phyloP scores from a whole-genome alignment of 2,113 vertebrate genomes.

The Capreolus pygargus region DNA sequence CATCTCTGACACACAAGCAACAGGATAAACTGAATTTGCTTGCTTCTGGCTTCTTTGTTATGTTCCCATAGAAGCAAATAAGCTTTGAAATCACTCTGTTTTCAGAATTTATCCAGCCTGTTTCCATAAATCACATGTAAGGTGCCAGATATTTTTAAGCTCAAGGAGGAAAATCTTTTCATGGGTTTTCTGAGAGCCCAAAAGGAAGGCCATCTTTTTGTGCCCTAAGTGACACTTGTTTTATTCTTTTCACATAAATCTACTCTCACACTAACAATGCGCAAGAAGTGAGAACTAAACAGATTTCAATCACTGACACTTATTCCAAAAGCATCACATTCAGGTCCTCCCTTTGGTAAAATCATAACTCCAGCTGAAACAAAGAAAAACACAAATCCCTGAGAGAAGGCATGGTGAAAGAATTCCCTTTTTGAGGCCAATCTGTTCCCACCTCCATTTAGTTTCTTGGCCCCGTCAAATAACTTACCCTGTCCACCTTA shows the following conservation, averaged over 20 bases:
- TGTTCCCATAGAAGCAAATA: slow-evolving; percentile 61
- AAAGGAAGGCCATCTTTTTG: not conserved
- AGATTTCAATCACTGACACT: not conserved
- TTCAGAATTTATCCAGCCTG: slow-evolving; percentile 17
- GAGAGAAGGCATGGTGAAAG: not conserved
- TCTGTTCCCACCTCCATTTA: not conserved
- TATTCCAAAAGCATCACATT: not conserved
- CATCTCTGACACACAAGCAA: not conserved
- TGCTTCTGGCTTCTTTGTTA: not conserved
- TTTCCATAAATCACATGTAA: slow-evolving; percentile 27
- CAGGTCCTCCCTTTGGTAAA: not conserved
- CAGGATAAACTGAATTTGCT: not conserved
- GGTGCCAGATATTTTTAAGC: not conserved
- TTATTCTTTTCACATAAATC: not conserved
- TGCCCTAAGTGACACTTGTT: not conserved
- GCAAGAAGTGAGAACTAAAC: not conserved
- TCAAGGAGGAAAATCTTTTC: slow-evolving; percentile 1
- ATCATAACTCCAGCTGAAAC: not conserved
- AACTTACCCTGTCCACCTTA: not conserved
- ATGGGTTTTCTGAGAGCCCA: not conserved
- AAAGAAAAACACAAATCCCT: not conserved
- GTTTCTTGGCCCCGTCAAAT: not conserved
- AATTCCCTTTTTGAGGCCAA: not conserved
- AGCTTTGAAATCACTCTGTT: slow-evolving; percentile 40
- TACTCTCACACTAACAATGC: not conserved